phyloP scores from a whole-genome alignment of 2,797 vertebrate species.

The Siniperca scherzeri region DNA sequence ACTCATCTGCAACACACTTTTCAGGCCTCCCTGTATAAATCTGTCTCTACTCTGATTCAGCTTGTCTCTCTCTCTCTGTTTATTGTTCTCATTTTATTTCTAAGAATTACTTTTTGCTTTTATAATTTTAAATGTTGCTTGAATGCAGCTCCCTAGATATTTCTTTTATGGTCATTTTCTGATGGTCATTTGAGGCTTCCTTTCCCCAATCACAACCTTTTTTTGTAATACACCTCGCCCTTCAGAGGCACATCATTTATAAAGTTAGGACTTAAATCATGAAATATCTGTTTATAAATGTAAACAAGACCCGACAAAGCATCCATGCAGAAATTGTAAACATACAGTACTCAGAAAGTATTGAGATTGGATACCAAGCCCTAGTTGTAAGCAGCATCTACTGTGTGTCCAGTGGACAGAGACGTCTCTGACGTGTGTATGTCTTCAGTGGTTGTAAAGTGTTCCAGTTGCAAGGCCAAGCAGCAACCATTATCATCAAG shows the following conservation, averaged over 20 bases:
- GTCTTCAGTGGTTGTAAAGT: conserved; percentile 23
- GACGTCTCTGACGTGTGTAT: background rate
- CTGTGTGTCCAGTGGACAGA: conserved; percentile 4
- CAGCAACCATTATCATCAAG: conserved; percentile 44
- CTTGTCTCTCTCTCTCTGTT: background rate
- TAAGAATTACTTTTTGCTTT: background rate
- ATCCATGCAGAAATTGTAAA: background rate
- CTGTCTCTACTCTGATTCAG: background rate
- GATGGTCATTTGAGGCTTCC: background rate
- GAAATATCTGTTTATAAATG: background rate
- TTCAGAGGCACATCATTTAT: background rate
- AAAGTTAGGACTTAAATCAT: background rate
- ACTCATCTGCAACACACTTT: conserved; percentile 14
- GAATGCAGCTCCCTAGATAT: background rate
- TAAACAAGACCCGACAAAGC: background rate
- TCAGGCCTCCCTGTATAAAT: background rate
- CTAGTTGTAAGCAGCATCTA: background rate
- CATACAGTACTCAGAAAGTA: background rate
- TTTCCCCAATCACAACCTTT: too few species aligned
- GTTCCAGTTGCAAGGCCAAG: conserved; percentile 24
- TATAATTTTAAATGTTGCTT: background rate
- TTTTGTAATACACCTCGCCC: too few species aligned
- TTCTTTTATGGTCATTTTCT: background rate
- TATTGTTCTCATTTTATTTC: conserved; percentile 3
- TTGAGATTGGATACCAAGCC: background rate